A percentile compares a stretch with the other conserved stretches of the same genome.
These are phyloP conservation scores for Glaucomys volans DNA, from an alignment of 2,113 vertebrate species.

Conservation along the genomic window DNA sequence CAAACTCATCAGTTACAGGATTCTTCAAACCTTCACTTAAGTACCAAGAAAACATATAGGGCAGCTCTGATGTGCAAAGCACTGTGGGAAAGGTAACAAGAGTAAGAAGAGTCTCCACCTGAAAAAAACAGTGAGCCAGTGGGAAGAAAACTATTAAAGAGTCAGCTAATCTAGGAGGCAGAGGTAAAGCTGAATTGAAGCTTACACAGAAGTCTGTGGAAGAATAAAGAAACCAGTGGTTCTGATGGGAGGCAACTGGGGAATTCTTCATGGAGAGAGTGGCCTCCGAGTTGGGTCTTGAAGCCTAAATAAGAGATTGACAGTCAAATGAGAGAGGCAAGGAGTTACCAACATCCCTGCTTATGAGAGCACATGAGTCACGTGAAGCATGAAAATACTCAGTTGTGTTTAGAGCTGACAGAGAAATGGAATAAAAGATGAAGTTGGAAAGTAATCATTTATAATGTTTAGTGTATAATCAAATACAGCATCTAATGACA, in stretches of 20 bases:
- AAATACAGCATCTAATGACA: background rate
- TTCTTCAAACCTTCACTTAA: background rate
- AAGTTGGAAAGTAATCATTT: background rate
- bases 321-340: background rate
- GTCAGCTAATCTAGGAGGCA: background rate
- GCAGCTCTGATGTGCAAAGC: background rate
- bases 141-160: background rate
- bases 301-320: conserved; percentile 11
- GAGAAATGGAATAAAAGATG: background rate
- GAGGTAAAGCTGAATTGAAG: background rate
- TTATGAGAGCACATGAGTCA: background rate
- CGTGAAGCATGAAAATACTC: background rate
- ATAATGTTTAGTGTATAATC: background rate
- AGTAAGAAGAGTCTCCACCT: background rate
- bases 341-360: background rate
- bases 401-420: conserved; percentile 21
- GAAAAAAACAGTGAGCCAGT: background rate
- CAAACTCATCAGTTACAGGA: background rate
- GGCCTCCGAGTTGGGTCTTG: conserved; percentile 29
- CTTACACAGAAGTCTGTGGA: background rate
- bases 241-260: background rate
- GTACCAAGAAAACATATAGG: background rate
- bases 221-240: background rate
- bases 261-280: background rate
- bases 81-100: background rate